Evolutionary conservation across 2,888 invertebrate genomes (phyloP).

Genomic region (Meta bourneti): DNA sequence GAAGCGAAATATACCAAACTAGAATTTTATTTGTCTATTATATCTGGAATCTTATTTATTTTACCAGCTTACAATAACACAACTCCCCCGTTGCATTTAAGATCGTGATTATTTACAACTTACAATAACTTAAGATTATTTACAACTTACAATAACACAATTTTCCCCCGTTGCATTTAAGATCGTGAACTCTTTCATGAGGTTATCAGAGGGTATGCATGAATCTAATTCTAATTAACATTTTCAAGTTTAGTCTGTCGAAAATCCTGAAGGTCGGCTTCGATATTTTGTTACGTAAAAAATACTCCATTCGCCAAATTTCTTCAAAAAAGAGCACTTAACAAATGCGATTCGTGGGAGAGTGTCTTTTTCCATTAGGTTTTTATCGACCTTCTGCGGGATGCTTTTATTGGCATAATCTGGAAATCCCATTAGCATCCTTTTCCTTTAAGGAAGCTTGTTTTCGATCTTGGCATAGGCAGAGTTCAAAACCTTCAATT

Average conservation of each 20-base stretch:
- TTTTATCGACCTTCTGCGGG: background rate
- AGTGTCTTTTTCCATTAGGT: background rate
- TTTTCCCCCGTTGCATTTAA: too few relatives aligned
- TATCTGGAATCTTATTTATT: too few relatives aligned
- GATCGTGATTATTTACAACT: too few relatives aligned
- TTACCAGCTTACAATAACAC: too few relatives aligned
- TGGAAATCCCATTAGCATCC: background rate
- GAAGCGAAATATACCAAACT: too few relatives aligned
- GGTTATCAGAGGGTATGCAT: background rate
- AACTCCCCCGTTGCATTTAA: too few relatives aligned
- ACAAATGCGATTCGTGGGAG: background rate
- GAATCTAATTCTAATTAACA: background rate
- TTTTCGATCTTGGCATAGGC: background rate
- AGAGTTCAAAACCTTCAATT: background rate
- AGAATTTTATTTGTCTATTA: too few relatives aligned
- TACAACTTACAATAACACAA: too few relatives aligned
- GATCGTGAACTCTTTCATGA: background rate
- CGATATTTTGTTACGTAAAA: too few relatives aligned
- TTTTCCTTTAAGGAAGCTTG: background rate
- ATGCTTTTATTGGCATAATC: background rate
- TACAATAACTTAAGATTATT: too few relatives aligned
- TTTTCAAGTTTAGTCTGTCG: background rate
- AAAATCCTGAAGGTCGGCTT: too few relatives aligned
- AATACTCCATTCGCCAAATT: background rate
- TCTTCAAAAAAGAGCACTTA: background rate